phyloP scores from a whole-genome alignment of 1,140 invertebrate species.

The Nasonia giraulti region DNA sequence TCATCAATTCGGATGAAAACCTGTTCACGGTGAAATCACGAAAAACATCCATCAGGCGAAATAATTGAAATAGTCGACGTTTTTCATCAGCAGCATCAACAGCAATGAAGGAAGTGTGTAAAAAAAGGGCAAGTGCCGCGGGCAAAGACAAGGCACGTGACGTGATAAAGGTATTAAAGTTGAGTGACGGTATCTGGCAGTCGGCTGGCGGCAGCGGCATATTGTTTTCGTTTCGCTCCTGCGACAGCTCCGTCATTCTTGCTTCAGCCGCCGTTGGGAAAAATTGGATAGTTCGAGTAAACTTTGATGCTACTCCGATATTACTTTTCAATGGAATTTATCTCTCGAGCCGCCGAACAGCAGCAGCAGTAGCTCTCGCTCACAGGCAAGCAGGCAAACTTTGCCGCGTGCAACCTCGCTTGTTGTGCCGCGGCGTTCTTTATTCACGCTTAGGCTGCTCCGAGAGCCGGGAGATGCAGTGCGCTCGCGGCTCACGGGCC shows the following conservation, averaged over 20 bases:
- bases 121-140: background rate
- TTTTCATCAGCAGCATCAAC: background rate
- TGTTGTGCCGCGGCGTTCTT: background rate
- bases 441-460: background rate
- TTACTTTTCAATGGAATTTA: conserved; percentile 47
- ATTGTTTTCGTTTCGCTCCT: conserved; percentile 35
- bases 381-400: background rate
- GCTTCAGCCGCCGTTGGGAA: background rate
- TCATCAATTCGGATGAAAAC: no score
- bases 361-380: background rate
- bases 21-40: no score
- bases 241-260: conserved; percentile 38
- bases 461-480: background rate
- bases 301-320: conserved; percentile 43
- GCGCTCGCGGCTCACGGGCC: background rate
- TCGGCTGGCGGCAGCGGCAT: background rate
- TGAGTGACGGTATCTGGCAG: conserved; percentile 35
- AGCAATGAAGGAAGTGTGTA: background rate
- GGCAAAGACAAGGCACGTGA: background rate
- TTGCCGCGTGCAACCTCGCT: background rate
- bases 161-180: conserved; percentile 38
- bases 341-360: background rate
- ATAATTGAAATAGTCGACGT: no score
- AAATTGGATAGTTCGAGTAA: conserved; percentile 43
- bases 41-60: no score